Evolutionary conservation across 1,140 invertebrate species (phyloP), one percentile per base, ranked within the genome.

Genomic region (Diachasma alloeum): DNA sequence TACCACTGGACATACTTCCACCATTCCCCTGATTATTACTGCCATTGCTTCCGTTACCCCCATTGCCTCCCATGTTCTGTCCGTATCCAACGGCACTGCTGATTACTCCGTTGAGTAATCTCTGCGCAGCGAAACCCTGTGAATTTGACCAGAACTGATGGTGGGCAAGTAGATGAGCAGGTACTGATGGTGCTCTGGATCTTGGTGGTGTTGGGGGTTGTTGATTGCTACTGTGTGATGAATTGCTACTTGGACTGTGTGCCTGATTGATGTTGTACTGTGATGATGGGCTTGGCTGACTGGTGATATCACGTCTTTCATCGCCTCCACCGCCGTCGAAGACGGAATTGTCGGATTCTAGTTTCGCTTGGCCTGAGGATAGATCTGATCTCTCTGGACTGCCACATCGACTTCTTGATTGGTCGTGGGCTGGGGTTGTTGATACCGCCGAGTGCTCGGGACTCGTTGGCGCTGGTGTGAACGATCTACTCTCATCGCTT

Each of bases 81-180:
- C 87, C 88, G 59, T 90, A 90, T 72, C 81, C 87, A n/a, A 90
- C 88, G 24, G 87, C 86, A 73, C 87, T 90, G 74, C 85, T 88
- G 75, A 87, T 91, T 71, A 85, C 89, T 74, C 87, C 90, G 81
- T 85, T 91, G 77, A 85, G 84, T 80, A 88, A 83, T 86, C 86
- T 87, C 80, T 87, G 88, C 71, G 89, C 87, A 71, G 91, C 90
- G 48, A 91, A 91, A 81, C 91, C 90, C 80, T 92, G 92, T 75
- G 84, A 82, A 72, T 86, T 87, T 46, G 88, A 83, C 88, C 88
- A 89, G 72, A 89, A 89, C 44, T 88, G 88, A 76, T 86, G 89
- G 78, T 91, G 81, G 82, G 90, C 84, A 82, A 91, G 72, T 74
- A 88, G 81, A 80, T 88, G 89, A 53, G 90, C 84, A 56, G 89